Base-by-base conservation (phyloP, 2,888 invertebrate species). In the Brachynemurus nebulosus region DNA sequence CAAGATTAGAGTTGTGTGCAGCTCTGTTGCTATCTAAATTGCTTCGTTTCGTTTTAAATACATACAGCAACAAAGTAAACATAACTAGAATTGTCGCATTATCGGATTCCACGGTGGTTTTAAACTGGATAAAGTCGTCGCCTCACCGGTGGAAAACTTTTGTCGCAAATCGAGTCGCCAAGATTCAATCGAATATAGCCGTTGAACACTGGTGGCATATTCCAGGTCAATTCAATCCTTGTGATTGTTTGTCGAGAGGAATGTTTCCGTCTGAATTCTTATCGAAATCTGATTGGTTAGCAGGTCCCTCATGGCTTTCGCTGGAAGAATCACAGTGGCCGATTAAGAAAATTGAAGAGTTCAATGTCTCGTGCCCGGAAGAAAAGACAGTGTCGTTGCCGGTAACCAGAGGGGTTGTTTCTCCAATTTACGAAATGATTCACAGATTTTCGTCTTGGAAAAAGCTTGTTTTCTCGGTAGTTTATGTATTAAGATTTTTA, bases 1-100 rank as follows among this genome's bases (percentile, higher is more conserved):
- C 51, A 9, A 43, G 51, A 7, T 36, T 50, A 17, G 50, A 51
- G 18, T 39, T 52, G 8, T 49, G 48, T 17, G 49, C 48, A 6
- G 48, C 50, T 25, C 27, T 46, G 3, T 27, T 52, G 5, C 16
- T 51, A 18, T 12, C 49, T 11, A 30, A 47, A 19, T 16, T 45
- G 7, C 23, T 17, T 25, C 19, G n/a, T n/a, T 11, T 48, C 36
- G 5, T 12, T 12, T 35, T 37, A 18, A 18, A 25, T 17, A 25
- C 30, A 9, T 40, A 23, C 2, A 6, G 11, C 7, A 14, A 14
- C n/a, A 36, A 37, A 33, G 17, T n/a, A 7, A 33, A 7, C 16
- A 36, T 36, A 36, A 36, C 17, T 12, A 34, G 34, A 18, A 39
- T 44, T 17, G 42, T 27, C 25, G 42, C 42, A n/a, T 51, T 51